These are phyloP conservation scores for Laspeyria flexula DNA, from an alignment of 2,888 invertebrate genomes.

Conservation along the genomic window DNA sequence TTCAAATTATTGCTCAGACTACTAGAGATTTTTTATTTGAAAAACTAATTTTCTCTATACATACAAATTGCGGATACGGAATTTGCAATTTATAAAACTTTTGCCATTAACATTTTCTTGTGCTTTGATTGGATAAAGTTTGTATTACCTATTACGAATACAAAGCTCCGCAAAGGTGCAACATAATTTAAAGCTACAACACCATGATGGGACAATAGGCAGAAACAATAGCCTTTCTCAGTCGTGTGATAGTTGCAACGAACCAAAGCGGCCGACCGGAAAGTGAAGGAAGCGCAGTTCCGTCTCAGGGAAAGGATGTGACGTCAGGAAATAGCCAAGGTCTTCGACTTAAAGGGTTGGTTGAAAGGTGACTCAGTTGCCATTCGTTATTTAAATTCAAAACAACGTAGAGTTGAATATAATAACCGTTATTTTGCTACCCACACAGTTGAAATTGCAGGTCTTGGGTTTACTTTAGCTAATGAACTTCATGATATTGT, in stretches of 20 bases:
- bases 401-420: background rate
- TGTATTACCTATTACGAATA: too few species aligned
- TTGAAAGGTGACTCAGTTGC: conserved; percentile 22
- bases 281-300: conserved; percentile 74
- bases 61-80: too few species aligned
- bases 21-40: too few species aligned
- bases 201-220: conserved; percentile 54
- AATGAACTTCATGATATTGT: background rate
- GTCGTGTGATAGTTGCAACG: conserved; percentile 53
- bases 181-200: conserved; percentile 42
- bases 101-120: too few species aligned
- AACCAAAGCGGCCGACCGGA: conserved; percentile 63
- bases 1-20: too few species aligned
- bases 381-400: background rate
- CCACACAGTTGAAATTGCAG: conserved; percentile 1
- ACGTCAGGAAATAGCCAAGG: conserved; percentile 48
- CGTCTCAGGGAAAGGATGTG: conserved; percentile 58
- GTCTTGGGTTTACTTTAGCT: background rate
- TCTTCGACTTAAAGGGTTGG: conserved; percentile 34
- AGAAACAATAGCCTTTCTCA: conserved; percentile 60
- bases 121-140: too few species aligned
- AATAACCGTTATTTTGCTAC: background rate
- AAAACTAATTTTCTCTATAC: too few species aligned
- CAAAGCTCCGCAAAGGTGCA: background rate
- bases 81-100: too few species aligned